Evolutionary conservation across 2,113 vertebrate species (phyloP).

Genomic region (Numenius arquata): DNA sequence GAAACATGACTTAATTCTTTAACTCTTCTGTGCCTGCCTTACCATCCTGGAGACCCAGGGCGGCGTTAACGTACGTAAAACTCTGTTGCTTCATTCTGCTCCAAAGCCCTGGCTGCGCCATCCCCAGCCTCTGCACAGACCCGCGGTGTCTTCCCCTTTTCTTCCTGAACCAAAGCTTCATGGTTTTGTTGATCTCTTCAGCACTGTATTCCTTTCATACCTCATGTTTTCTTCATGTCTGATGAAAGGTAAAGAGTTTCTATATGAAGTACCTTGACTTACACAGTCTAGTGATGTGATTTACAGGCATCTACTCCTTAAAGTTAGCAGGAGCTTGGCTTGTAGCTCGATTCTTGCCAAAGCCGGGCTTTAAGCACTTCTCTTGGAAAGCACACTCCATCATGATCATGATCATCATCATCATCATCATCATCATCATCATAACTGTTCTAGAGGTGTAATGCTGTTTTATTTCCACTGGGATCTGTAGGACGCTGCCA

Average conservation of each 20-base stretch:
- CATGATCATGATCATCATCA: no score
- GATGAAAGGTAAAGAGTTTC: background rate
- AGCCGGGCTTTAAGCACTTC: background rate
- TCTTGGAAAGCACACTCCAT: background rate
- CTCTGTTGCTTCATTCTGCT: background rate
- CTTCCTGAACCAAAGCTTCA: background rate
- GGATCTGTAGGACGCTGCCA: background rate
- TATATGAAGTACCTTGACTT: background rate
- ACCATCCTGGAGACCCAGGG: background rate
- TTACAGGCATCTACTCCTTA: background rate
- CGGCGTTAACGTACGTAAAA: fast-evolving
- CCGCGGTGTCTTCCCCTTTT: background rate
- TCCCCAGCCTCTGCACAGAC: background rate
- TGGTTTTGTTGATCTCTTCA: background rate
- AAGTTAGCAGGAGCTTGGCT: background rate
- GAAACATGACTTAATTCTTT: constrained; percentile 39
- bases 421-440: background rate
- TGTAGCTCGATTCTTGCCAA: background rate
- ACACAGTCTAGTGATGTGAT: background rate
- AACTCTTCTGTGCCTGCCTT: constrained; percentile 3
- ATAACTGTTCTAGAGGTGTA: background rate
- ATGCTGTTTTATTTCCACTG: background rate
- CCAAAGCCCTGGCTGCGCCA: background rate
- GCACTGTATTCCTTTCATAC: background rate
- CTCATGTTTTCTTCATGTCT: background rate